A percentile compares a stretch with the other conserved stretches of the same genome.
phyloP scores from a whole-genome alignment of 2,888 invertebrate genomes.

The Nomada flava region DNA sequence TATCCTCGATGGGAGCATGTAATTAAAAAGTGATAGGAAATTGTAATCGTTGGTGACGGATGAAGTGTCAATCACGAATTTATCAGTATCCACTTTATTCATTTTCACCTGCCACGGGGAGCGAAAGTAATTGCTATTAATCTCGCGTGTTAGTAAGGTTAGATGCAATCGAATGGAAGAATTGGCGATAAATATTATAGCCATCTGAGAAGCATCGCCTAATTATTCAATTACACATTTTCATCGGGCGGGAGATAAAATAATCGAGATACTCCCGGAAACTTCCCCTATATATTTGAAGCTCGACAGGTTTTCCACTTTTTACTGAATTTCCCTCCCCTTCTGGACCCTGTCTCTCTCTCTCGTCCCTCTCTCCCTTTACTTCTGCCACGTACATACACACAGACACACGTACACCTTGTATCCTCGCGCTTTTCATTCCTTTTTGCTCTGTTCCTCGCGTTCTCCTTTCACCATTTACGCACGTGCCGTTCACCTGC shows the following conservation, averaged over 20 bases:
- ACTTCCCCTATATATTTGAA: neutral
- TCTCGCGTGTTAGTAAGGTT: no score
- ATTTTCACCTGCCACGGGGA: neutral
- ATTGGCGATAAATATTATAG: no score
- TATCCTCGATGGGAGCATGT: no score
- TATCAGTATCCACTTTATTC: neutral
- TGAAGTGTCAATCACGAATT: no score
- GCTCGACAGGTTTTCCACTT: conserved; percentile 23
- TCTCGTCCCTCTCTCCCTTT: neutral
- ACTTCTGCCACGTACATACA: conserved; percentile 4
- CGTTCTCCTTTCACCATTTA: conserved; percentile 68
- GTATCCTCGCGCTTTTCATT: conserved; percentile 42
- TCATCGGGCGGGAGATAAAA: no score
- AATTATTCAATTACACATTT: no score
- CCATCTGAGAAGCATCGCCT: no score
- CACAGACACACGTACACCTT: conserved; percentile 7
- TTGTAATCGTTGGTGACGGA: neutral
- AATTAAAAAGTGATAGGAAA: neutral
- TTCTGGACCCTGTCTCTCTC: neutral
- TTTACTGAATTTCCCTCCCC: conserved; percentile 27
- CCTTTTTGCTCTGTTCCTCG: conserved; percentile 53
- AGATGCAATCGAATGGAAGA: no score
- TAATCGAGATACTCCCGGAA: no score
- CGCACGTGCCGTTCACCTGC: conserved; percentile 68
- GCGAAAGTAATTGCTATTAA: no score